Conservation (phyloP, 2,113 vertebrate genomes). For the Bucco capensis region DNA sequence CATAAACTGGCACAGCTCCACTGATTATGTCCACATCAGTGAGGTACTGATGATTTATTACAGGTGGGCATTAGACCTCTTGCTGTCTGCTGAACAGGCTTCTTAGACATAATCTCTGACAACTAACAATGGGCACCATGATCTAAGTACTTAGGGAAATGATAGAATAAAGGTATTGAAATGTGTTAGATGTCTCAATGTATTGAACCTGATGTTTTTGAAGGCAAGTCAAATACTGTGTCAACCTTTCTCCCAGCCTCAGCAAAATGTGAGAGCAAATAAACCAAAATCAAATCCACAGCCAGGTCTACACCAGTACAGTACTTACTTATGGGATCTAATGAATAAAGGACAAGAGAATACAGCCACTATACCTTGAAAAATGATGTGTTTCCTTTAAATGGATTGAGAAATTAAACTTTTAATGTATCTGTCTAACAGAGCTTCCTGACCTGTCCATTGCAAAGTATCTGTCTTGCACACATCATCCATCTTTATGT, state of each 20-base stretch:
- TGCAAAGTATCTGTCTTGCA: neutral
- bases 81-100: neutral
- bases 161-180: neutral
- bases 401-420: neutral
- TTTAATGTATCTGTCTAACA: neutral
- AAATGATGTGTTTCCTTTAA: neutral
- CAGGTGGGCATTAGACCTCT: neutral
- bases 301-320: neutral
- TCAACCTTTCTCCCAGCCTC: neutral
- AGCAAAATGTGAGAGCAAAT: neutral
- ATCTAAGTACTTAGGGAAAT: neutral
- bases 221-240: neutral
- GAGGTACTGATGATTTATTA: neutral
- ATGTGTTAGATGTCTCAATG: neutral
- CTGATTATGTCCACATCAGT: neutral
- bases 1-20: neutral
- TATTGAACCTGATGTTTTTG: neutral
- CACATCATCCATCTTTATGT: neutral
- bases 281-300: neutral
- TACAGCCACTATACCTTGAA: neutral
- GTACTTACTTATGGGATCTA: neutral
- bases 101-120: neutral
- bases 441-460: conserved; percentile 15
- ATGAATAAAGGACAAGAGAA: neutral
- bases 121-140: neutral